A percentile compares a stretch with the other conserved stretches of the same genome.
phyloP scores from a whole-genome alignment of 2,113 vertebrate genomes.

The Mesitornis unicolor region DNA sequence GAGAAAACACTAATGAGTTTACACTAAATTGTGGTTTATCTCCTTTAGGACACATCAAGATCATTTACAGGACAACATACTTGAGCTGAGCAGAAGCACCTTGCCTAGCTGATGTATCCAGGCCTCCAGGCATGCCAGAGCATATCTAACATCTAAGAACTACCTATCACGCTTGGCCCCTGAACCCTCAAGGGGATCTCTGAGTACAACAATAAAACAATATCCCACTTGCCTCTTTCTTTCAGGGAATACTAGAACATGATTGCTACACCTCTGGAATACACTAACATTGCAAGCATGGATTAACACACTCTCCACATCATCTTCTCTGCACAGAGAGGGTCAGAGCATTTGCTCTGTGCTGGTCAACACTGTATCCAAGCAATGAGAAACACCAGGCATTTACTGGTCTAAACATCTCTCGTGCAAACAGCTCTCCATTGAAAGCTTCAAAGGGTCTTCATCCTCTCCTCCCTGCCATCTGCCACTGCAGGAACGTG shows the following conservation, averaged over 20 bases:
- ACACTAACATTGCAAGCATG: accelerated
- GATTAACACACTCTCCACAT: background rate
- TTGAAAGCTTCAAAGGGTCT: background rate
- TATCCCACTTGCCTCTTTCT: background rate
- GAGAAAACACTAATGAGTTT: background rate
- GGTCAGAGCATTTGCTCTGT: background rate
- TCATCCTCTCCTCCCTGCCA: background rate
- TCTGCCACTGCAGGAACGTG: background rate
- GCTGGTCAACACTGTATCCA: background rate
- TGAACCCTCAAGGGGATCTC: background rate
- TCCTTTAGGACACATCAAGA: background rate
- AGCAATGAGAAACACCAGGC: background rate
- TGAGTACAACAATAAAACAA: background rate
- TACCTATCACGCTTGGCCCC: background rate
- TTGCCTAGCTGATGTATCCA: background rate
- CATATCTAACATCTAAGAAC: background rate
- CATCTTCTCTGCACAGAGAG: background rate
- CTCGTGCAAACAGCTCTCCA: background rate
- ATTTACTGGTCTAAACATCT: background rate
- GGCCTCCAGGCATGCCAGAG: background rate
- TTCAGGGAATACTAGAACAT: background rate
- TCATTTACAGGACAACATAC: background rate
- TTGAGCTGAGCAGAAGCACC: background rate
- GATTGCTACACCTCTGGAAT: background rate
- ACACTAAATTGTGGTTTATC: background rate